Percentiles rank a stretch among this genome's conserved stretches.
Conservation (phyloP, 2,113 vertebrate genomes). For the Aviceda subcristata region DNA sequence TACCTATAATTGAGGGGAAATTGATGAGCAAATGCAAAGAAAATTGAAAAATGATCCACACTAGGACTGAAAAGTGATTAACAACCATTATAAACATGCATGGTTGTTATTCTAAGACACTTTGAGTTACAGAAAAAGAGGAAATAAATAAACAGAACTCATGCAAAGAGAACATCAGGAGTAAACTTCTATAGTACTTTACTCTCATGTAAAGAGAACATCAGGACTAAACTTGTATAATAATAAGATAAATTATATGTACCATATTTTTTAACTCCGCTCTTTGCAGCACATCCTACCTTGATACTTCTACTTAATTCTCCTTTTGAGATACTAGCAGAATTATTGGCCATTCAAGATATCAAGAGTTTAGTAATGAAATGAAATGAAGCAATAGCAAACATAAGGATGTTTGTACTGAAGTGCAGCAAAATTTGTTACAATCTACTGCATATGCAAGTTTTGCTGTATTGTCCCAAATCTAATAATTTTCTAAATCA, state of each 20-base stretch:
- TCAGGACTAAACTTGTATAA: neutral
- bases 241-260: neutral
- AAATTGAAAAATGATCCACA: neutral
- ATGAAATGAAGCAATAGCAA: neutral
- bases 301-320: neutral
- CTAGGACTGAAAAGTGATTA: neutral
- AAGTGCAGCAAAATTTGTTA: neutral
- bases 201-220: neutral
- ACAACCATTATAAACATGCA: neutral
- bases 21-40: neutral
- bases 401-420: neutral
- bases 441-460: neutral
- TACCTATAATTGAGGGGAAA: neutral
- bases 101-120: neutral
- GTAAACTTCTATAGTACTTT: neutral
- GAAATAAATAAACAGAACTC: neutral
- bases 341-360: neutral
- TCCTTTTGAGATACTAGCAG: neutral
- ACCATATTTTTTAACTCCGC: neutral
- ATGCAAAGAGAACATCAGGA: neutral
- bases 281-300: neutral
- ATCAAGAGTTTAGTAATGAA: neutral
- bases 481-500: neutral
- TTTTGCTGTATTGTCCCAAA: neutral
- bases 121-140: neutral